Conservation (phyloP, 1,140 invertebrate species). For the Archivesica marissinica region DNA sequence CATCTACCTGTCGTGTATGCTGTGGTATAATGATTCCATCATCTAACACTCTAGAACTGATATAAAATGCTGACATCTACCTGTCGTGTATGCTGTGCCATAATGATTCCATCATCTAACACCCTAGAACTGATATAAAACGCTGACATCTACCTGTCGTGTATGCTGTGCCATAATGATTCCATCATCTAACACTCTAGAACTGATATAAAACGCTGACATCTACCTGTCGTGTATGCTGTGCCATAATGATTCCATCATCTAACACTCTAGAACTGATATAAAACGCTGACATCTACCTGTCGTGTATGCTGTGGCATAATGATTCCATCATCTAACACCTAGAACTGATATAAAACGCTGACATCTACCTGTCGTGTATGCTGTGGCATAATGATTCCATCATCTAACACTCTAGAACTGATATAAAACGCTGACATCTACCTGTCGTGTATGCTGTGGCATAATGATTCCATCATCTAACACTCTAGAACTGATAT, state of each 20-base stretch:
- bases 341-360: slow-evolving; percentile 84
- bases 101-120: slow-evolving; percentile 98
- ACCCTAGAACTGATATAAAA: slow-evolving; percentile 86
- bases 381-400: slow-evolving; percentile 96
- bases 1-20: too few relatives aligned
- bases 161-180: slow-evolving; percentile 96
- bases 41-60: slow-evolving; percentile 92
- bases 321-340: slow-evolving; percentile 99
- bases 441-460: too few relatives aligned
- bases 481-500: slow-evolving; percentile 89
- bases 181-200: slow-evolving; percentile 97
- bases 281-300: slow-evolving; percentile 71
- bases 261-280: slow-evolving; percentile 92
- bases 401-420: slow-evolving; percentile 96
- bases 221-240: too few relatives aligned
- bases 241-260: slow-evolving; percentile 97
- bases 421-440: slow-evolving; percentile 71
- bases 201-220: slow-evolving; percentile 70
- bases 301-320: slow-evolving; percentile 96
- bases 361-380: too few relatives aligned
- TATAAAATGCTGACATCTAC: slow-evolving; percentile 71
- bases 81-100: slow-evolving; percentile 95
- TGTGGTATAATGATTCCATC: slow-evolving; percentile 98
- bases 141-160: slow-evolving; percentile 70
- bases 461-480: slow-evolving; percentile 99